phyloP scores from a whole-genome alignment of 1,140 invertebrate species.

The Whitmania pigra region DNA sequence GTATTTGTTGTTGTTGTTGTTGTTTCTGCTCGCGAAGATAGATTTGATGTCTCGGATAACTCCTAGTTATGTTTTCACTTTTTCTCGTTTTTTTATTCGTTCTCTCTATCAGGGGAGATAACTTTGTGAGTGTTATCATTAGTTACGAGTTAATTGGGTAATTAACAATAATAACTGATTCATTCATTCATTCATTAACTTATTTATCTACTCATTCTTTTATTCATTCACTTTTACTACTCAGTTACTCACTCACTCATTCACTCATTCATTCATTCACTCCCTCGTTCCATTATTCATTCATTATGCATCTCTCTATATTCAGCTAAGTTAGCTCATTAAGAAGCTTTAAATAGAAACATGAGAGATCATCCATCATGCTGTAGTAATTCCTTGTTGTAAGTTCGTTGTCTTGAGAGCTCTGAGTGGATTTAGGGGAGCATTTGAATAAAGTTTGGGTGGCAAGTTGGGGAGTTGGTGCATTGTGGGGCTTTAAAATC shows the following conservation, averaged over 20 bases:
- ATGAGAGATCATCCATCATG: no score
- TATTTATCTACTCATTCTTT: constrained; percentile 17
- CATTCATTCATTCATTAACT: constrained; percentile 14
- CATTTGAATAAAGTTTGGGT: no score
- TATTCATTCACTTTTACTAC: constrained; percentile 8
- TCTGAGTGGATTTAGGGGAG: neutral
- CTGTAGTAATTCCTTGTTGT: no score
- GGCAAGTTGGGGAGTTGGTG: no score
- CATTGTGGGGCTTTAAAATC: neutral
- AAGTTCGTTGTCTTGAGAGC: no score
- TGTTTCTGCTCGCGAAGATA: no score
- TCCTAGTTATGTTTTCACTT: neutral
- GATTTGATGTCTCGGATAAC: constrained; percentile 1
- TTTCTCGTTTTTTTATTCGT: constrained; percentile 36
- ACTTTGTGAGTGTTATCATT: neutral
- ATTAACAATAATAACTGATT: constrained; percentile 15
- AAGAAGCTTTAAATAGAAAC: neutral
- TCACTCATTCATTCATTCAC: constrained; percentile 1
- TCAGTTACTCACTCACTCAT: neutral
- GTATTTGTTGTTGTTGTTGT: no score
- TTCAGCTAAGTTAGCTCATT: neutral
- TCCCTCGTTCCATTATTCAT: neutral
- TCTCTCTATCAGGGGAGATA: neutral
- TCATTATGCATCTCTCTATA: constrained; percentile 1
- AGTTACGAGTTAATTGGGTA: neutral